Percentiles rank a stretch among this genome's conserved stretches.
These are phyloP conservation scores for Aurelia aurita DNA, from an alignment of 30 jellyfish, hydroid and myxozoan genomes.

Conservation along the genomic window DNA sequence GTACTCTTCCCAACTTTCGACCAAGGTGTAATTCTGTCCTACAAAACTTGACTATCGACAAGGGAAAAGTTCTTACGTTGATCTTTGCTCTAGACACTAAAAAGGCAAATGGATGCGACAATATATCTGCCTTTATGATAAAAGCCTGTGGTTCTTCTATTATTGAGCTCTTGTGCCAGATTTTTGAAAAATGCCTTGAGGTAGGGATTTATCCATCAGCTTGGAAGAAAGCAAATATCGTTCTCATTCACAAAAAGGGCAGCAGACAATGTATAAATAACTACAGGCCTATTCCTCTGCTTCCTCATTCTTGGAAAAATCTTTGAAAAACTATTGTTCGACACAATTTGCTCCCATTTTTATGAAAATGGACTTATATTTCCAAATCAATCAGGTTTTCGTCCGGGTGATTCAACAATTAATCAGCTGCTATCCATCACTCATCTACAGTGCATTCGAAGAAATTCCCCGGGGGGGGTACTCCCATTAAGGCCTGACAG, in stretches of 20 bases:
- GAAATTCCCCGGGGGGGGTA: too few species aligned
- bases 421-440: too few species aligned
- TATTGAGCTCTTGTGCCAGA: conserved; percentile 33
- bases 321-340: conserved; percentile 1
- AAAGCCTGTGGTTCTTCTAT: conserved; percentile 30
- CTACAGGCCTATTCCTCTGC: conserved; percentile 12
- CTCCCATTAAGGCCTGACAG: too few species aligned
- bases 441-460: too few species aligned
- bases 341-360: conserved; percentile 23
- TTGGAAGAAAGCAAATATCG: conserved; percentile 35
- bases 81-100: conserved; percentile 26
- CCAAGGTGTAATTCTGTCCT: conserved; percentile 24
- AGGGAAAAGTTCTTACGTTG: conserved; percentile 15
- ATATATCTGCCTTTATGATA: conserved; percentile 22
- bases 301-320: conserved; percentile 8
- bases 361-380: background rate
- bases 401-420: too few species aligned
- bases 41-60: background rate
- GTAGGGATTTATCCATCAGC: conserved; percentile 31
- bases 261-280: conserved; percentile 22
- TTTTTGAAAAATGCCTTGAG: too few species aligned
- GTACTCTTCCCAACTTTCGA: conserved; percentile 29
- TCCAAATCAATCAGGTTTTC: too few species aligned
- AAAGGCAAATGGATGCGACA: conserved; percentile 40
- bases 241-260: conserved; percentile 46